Evolutionary conservation across 2,797 vertebrate species (phyloP).

Genomic region (Chloroceryle amazona): DNA sequence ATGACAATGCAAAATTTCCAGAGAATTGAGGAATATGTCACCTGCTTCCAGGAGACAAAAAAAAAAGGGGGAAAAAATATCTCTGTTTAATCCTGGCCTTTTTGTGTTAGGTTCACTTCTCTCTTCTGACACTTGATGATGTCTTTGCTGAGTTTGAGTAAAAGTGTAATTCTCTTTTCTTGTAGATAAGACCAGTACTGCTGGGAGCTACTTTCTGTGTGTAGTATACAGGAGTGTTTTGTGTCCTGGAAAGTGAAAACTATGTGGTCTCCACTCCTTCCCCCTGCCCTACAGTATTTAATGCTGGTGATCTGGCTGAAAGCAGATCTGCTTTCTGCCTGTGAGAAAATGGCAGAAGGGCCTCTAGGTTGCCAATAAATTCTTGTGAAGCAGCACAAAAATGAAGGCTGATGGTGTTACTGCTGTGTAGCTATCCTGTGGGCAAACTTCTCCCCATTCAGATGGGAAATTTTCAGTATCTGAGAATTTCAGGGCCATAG

Average conservation of each 20-base stretch:
- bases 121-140: neutral
- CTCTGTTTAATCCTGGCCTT: neutral
- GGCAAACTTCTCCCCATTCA: neutral
- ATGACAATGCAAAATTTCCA: neutral
- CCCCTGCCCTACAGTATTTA: neutral
- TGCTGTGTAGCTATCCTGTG: neutral
- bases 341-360: neutral
- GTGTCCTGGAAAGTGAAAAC: constrained; percentile 50
- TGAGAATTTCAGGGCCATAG: neutral
- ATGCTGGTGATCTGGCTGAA: neutral
- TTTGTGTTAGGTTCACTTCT: neutral
- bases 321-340: constrained; percentile 3
- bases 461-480: neutral
- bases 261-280: constrained; percentile 10
- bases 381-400: neutral
- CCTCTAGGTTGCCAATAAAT: neutral
- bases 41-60: neutral
- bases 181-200: constrained; percentile 49
- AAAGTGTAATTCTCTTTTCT: constrained; percentile 42
- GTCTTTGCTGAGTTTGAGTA: constrained; percentile 44
- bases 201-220: neutral
- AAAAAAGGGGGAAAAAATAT: neutral
- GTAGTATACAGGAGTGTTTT: neutral
- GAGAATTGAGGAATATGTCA: neutral
- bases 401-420: neutral